phyloP scores from a whole-genome alignment of 2,888 invertebrate genomes.

The Ferdinandea cuprea region DNA sequence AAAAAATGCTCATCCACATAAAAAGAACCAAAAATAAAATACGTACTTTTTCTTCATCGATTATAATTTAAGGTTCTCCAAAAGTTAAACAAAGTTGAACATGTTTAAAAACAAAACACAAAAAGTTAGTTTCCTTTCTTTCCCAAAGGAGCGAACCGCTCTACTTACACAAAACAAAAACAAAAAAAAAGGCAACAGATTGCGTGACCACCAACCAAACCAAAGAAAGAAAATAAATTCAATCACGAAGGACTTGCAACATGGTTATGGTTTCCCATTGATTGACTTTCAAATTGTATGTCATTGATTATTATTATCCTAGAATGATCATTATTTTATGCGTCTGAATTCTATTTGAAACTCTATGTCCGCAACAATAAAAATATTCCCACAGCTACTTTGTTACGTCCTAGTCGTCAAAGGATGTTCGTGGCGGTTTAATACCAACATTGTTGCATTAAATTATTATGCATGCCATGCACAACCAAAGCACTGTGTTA shows the following conservation, averaged over 20 bases:
- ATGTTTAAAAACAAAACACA: conserved; percentile 39
- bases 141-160: too few relatives aligned
- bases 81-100: conserved; percentile 51
- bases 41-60: conserved; percentile 15
- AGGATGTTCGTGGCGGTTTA: not conserved
- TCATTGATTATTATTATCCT: not conserved
- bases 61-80: conserved; percentile 25
- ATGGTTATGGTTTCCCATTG: not conserved
- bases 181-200: not conserved
- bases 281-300: not conserved
- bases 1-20: too few relatives aligned
- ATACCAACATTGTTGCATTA: conserved; percentile 5
- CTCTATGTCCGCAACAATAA: conserved; percentile 1
- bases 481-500: conserved; percentile 12
- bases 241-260: conserved; percentile 16
- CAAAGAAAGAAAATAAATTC: not conserved
- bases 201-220: conserved; percentile 44
- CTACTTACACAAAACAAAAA: too few relatives aligned
- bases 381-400: conserved; percentile 4
- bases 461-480: conserved; percentile 13
- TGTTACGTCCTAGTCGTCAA: not conserved
- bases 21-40: too few relatives aligned
- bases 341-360: not conserved
- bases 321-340: conserved; percentile 37
- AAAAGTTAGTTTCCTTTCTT: not conserved